Percentiles rank a stretch among this genome's conserved stretches.
Evolutionary conservation across 1,140 invertebrate species (phyloP).

Genomic region (Druon quercuslanigerum): DNA sequence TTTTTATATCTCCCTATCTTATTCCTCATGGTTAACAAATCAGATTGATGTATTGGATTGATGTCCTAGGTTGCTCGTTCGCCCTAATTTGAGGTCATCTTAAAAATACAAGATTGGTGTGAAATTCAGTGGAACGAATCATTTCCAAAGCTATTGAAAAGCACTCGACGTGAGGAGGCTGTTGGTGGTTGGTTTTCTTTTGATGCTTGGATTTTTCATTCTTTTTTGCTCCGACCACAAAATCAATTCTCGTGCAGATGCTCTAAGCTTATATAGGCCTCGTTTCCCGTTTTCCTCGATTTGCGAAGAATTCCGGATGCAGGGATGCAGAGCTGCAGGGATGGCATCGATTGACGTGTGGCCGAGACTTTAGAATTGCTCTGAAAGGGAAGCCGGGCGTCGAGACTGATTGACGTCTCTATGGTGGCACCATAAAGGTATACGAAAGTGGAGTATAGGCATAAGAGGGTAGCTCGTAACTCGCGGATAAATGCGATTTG

Average conservation of each 20-base stretch:
- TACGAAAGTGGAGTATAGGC: constrained; percentile 63
- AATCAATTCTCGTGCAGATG: constrained; percentile 23
- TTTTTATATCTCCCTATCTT: no score
- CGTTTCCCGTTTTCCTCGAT: constrained; percentile 39
- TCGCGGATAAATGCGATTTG: constrained; percentile 70
- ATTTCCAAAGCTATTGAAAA: not conserved
- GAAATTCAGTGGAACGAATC: not conserved
- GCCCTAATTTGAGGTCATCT: not conserved
- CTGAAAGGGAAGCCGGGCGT: constrained; percentile 64
- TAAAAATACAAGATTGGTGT: constrained; percentile 5
- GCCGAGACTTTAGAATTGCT: constrained; percentile 66
- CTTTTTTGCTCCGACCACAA: not conserved
- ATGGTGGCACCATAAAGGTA: constrained; percentile 65
- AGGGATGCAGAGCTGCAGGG: constrained; percentile 40
- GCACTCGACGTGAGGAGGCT: not conserved
- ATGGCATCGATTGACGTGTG: constrained; percentile 61
- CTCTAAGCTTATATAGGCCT: constrained; percentile 22
- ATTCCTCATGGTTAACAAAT: no score
- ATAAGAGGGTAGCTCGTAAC: constrained; percentile 70
- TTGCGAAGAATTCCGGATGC: constrained; percentile 34
- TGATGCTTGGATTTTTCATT: not conserved
- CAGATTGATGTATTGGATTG: no score
- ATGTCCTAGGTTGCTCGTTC: no score
- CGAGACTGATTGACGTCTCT: constrained; percentile 67
- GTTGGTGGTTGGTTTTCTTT: not conserved